Base-by-base conservation (phyloP, 2,888 invertebrate genomes). In the Blastobasis lacticolella region DNA sequence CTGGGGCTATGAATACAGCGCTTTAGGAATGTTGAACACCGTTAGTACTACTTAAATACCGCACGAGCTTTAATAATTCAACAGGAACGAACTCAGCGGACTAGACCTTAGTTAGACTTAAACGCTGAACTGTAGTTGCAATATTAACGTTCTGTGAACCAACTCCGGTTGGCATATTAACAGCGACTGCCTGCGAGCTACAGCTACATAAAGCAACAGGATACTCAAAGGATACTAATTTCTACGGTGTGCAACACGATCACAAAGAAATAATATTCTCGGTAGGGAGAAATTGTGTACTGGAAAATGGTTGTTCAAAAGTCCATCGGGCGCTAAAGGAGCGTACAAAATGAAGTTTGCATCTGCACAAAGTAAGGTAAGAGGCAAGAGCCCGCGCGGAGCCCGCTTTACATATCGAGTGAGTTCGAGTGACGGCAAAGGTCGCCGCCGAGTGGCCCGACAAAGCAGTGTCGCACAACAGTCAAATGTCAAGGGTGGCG, bases 61-160 rank as follows among this genome's bases (percentile, higher is more conserved):
- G 59, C 57, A 55, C 58, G 58, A 50, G 58, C 62, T 70, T 78
- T 68, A 66, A 71, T 69, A 71, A 78, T 75, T 76, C 73, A 76
- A 61, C 55, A 66, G 67, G 62, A 64, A 69, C 64, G 67, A 65
- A 68, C 68, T 63, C 23, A 23, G 23, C 23, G 23, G 55, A 55
- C 50, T 62, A 56, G 59, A 64, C 64, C 67, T 69, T 61, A 59
- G 64, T 64, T 64, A 57, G 61, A 65, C 58, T 67, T 66, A 57
- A 56, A 23, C 23, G 23, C 23, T 23, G 23, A 23, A 23, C 23
- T 23, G 23, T 23, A 23, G 23, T 23, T 23, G 23, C 23, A 23
- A 23, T 23, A 23, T 23, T 23, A 23, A 23, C 23, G 23, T 23
- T 23, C 23, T 23, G 23, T 23, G 23, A 23, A 23, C 23, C 23